Base-by-base conservation (phyloP, 2,888 invertebrate species). In the Meta bourneti region DNA sequence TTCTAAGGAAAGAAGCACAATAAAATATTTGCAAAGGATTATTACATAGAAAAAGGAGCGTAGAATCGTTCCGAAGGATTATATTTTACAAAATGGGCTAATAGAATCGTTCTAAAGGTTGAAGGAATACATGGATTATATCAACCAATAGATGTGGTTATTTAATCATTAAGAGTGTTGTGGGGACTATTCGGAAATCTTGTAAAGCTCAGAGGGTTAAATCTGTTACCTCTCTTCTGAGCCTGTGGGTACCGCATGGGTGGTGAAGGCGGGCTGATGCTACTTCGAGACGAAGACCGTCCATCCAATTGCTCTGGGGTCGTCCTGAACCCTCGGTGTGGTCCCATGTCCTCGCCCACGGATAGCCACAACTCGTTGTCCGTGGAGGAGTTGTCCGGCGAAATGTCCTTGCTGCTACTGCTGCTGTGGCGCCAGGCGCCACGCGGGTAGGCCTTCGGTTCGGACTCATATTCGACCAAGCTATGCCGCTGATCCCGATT, bases 331-430 rank as follows among this genome's bases (percentile, higher is more conserved):
- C 61, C 80, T 51, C 69, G 80, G 49, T 85, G 90, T 16, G 89
- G 48, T 7, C 71, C 89, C 71, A 90, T 78, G 49, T 92, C 92
- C 7, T 92, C 92, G 1, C 82, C 79, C n/a, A 89, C 89, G 4
- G 92, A 92, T 7, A 86, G 75, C 92, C 92, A 92, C 16, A 89
- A 69, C 78, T 92, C 92, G 82, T 92, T 92, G 86, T 92, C 92
- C 1, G 92, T 92, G 13, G 92, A 92, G 6, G 92, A 92, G 52
- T 87, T 86, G 69, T 91, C 91, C 16, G 92, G 92, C 16, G 92
- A 92, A 6, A 89, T 81, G 72, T 89, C 89, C 69, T 89, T 92
- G 84, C 92, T 92, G 71, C 92, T 92, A 69, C 91, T 83, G 70
- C 88, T 92, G 81, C 92, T 89, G 71, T 89, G 89, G 8, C 89